Base-by-base conservation (phyloP, 53 echinoderm and acorn worm species). In the Stichopus horrens region DNA sequence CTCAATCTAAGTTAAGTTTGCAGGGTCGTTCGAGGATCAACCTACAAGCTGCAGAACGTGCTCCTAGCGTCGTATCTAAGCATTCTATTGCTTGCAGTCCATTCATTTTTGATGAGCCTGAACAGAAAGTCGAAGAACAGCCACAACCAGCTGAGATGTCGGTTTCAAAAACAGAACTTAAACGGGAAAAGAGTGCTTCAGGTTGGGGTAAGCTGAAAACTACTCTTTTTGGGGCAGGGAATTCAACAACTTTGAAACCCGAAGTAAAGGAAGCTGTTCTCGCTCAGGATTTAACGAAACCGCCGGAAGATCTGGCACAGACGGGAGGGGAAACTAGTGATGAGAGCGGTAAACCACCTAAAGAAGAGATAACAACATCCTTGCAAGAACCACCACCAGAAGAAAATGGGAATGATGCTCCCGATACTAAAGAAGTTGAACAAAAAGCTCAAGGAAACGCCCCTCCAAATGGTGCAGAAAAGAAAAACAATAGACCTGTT, bases 401-500 rank as follows among this genome's bases (percentile, higher is more conserved):
- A 63, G 63, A 63, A 13, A 37, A 37, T 37, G 37, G 37, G 37
- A 37, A 1, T n/a, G n/a, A n/a, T n/a, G n/a, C n/a, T 37, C 0
- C 37, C 37, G 2, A 2, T 2, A 55, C 18, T n/a, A 53, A 5
- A 0, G 55, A 51, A 53, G 18, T n/a, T 19, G 75, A 0, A 75
- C n/a, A 55, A 5, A 9, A 52, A 77, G 74, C 73, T 7, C 52
- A 53, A 8, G 18, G 52, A 65, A 55, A 14, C 8, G 54, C 53
- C 18, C 86, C 78, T 80, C 52, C 58, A 52, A 76, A 7, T 23
- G 58, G 18, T n/a, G 57, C 52, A 54, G 66, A 53, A 58, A 83
- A 84, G 6, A 86, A 20, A 55, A 58, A 87, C 0, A 90, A 84
- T 63, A 76, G 95, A 55, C 93, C 95, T 9, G 91, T 95, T 54